phyloP scores from a whole-genome alignment of 2,797 vertebrate species.

The Sarcophilus harrisii region DNA sequence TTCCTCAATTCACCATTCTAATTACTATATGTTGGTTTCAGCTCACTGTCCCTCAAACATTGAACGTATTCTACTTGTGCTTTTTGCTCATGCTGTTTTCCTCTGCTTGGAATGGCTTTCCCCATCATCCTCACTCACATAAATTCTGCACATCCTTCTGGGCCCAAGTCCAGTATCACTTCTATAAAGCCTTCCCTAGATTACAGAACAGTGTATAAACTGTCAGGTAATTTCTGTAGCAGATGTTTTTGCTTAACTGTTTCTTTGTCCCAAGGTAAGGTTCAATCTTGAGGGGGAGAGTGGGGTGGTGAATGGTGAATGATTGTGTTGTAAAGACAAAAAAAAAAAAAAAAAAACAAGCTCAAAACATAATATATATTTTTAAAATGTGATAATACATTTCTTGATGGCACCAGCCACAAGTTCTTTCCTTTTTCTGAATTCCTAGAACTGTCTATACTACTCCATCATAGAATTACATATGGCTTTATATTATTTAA shows the following conservation, averaged over 20 bases:
- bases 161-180: not conserved
- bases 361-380: not conserved
- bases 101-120: not conserved
- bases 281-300: not conserved
- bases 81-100: no score
- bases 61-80: fast-evolving
- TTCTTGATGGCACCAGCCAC: not conserved
- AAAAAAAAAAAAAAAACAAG: not conserved
- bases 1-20: not conserved
- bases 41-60: not conserved
- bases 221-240: not conserved
- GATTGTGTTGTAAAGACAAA: not conserved
- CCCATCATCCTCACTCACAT: not conserved
- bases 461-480: not conserved
- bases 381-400: not conserved
- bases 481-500: not conserved
- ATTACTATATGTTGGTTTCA: not conserved
- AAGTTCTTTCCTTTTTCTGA: not conserved
- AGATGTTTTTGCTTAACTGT: not conserved
- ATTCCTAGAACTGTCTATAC: not conserved
- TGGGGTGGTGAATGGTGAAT: not conserved
- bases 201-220: not conserved
- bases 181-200: not conserved
- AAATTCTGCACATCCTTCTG: not conserved
- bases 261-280: not conserved